Conservation (phyloP, 2,113 vertebrate genomes). For the Arvicanthis niloticus region DNA sequence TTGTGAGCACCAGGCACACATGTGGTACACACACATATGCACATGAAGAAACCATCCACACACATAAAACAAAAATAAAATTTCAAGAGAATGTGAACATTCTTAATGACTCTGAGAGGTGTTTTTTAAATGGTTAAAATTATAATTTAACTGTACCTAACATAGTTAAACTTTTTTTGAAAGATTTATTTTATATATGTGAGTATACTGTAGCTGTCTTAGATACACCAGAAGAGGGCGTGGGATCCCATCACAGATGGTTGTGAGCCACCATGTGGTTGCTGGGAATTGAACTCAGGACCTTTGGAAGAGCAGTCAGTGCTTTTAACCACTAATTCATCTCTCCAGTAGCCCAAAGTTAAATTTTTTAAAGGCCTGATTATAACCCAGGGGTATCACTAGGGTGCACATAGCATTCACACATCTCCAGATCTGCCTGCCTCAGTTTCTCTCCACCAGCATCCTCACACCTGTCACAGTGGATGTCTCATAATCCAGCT, state of each 20-base stretch:
- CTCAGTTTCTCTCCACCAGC: not conserved
- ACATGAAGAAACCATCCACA: not conserved
- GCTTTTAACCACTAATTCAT: too few relatives aligned
- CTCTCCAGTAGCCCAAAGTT: too few relatives aligned
- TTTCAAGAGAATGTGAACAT: not conserved
- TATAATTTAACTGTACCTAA: not conserved
- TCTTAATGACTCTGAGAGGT: too few relatives aligned
- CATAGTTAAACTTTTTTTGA: too few relatives aligned
- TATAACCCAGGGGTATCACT: not conserved
- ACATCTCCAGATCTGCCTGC: not conserved
- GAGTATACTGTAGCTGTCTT: too few relatives aligned
- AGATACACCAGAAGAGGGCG: too few relatives aligned
- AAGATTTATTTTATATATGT: too few relatives aligned
- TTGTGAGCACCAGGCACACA: not conserved
- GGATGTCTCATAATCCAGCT: rapidly evolving
- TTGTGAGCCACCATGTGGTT: too few relatives aligned
- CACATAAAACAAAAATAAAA: not conserved
- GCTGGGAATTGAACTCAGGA: too few relatives aligned
- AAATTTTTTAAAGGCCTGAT: not conserved
- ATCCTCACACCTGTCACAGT: not conserved
- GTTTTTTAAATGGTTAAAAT: not conserved
- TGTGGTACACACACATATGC: not conserved
- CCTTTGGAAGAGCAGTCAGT: too few relatives aligned
- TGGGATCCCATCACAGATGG: too few relatives aligned
- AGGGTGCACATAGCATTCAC: not conserved